phyloP scores from a whole-genome alignment of 2,113 vertebrate genomes.

The Poeciliopsis occidentalis region DNA sequence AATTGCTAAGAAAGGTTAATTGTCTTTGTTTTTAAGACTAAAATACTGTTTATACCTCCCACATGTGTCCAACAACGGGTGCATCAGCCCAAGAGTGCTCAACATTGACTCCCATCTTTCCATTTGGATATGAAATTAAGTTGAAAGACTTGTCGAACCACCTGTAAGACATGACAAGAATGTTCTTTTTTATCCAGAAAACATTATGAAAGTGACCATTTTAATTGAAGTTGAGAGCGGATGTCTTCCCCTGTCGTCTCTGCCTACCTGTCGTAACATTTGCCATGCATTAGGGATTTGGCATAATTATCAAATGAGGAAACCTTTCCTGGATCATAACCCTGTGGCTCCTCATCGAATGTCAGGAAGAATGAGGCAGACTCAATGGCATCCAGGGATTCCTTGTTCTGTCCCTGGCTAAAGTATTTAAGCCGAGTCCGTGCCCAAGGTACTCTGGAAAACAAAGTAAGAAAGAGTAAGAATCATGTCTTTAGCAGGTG shows the following conservation, averaged over 20 bases:
- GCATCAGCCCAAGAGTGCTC: conserved; percentile 93
- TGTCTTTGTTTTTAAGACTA: not conserved
- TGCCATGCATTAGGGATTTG: conserved; percentile 92
- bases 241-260: not conserved
- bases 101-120: conserved; percentile 86
- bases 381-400: conserved; percentile 85
- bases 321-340: conserved; percentile 66
- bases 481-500: not conserved
- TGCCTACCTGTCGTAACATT: conserved; percentile 88
- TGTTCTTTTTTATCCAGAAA: not conserved
- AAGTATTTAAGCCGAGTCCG: conserved; percentile 86
- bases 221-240: too few species aligned
- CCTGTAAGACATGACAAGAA: conserved; percentile 62
- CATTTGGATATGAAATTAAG: conserved; percentile 87
- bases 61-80: conserved; percentile 89
- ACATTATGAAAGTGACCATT: not conserved
- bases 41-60: conserved; percentile 83
- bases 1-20: not conserved
- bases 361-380: conserved; percentile 89
- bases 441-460: conserved; percentile 88
- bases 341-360: conserved; percentile 86
- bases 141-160: conserved; percentile 96
- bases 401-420: conserved; percentile 82
- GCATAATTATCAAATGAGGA: conserved; percentile 86
- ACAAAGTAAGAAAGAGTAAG: not conserved